phyloP scores from a whole-genome alignment of 1,140 invertebrate species.

The Colletes gigas region DNA sequence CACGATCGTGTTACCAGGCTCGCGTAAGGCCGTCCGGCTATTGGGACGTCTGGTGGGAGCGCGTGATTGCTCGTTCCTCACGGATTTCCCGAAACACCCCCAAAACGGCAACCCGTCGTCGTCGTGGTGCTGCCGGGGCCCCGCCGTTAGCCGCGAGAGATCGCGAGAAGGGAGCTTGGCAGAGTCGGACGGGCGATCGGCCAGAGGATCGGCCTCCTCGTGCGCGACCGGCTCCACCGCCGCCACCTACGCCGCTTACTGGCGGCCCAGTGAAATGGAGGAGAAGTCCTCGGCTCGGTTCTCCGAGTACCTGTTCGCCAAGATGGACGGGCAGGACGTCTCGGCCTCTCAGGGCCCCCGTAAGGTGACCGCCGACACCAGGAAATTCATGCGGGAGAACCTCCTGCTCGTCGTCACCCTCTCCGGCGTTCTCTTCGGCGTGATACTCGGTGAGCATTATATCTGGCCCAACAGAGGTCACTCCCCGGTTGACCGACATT shows the following conservation, averaged over 20 bases:
- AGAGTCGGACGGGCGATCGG: constrained; percentile 61
- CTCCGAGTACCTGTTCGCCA: constrained; percentile 89
- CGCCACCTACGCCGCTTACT: constrained; percentile 59
- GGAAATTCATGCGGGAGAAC: constrained; percentile 88
- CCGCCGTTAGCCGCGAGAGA: constrained; percentile 79
- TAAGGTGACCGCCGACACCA: constrained; percentile 84
- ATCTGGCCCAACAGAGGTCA: no score
- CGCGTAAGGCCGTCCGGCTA: constrained; percentile 73
- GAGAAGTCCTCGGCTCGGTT: constrained; percentile 81
- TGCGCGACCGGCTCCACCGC: constrained; percentile 55
- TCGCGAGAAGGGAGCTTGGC: constrained; percentile 76
- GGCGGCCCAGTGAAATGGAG: constrained; percentile 77
- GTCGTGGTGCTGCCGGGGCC: constrained; percentile 78
- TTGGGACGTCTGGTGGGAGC: constrained; percentile 74
- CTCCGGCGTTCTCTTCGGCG: constrained; percentile 88
- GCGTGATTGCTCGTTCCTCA: constrained; percentile 77
- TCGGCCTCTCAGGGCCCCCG: constrained; percentile 83
- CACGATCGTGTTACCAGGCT: constrained; percentile 75
- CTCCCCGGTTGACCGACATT: no score
- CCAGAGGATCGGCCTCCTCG: constrained; percentile 59
- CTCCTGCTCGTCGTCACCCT: constrained; percentile 89
- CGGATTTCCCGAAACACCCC: constrained; percentile 79
- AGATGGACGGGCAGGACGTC: constrained; percentile 85
- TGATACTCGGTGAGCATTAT: constrained; percentile 85
- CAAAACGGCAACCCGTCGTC: constrained; percentile 81